Base-by-base conservation (phyloP, 2,888 invertebrate genomes). In the Ichneumon xanthorius region DNA sequence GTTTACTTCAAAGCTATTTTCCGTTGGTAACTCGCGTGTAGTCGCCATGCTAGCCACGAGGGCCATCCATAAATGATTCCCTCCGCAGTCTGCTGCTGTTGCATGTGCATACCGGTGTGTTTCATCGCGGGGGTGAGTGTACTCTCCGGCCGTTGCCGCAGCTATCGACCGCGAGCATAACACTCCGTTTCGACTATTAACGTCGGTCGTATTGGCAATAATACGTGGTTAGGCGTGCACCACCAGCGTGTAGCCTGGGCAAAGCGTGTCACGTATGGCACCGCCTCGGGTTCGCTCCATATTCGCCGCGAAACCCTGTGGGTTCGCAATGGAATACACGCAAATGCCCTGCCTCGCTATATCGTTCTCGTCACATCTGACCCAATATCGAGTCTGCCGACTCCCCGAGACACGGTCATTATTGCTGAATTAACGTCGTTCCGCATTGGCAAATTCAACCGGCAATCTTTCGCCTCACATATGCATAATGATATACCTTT, bases 141-240 rank as follows among this genome's bases (percentile, higher is more conserved):
- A 53, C 71, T 55, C 79, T 76, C 80, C 40, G 84, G 75, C 30
- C 53, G 65, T 53, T 75, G 45, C 48, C 33, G 58, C 71, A 48
- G 58, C 75, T 77, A 80, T 84, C 77, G 84, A 84, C 80, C 67
- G 73, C 77, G 80, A 76, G 80, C 84, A 85, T 87, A 87, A 87
- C 83, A 85, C 84, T 85, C 85, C 81, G 85, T 87, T 87, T 87
- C 87, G 84, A 76, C 86, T 82, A 82, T 81, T 86, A 88, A 87
- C 79, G 84, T 73, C 72, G 73, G 77, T 53, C 86, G 58, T 82
- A 87, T 86, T 82, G 86, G 71, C 86, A 86, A 86, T 87, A 87
- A 86, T 80, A 82, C 80, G 73, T 79, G 86, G 83, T 83, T 85
- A 86, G 78, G 81, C 82, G 63, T 61, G 53, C 48, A 61, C 63